Conservation (phyloP, 2,797 vertebrate genomes). For the Poecilia picta region DNA sequence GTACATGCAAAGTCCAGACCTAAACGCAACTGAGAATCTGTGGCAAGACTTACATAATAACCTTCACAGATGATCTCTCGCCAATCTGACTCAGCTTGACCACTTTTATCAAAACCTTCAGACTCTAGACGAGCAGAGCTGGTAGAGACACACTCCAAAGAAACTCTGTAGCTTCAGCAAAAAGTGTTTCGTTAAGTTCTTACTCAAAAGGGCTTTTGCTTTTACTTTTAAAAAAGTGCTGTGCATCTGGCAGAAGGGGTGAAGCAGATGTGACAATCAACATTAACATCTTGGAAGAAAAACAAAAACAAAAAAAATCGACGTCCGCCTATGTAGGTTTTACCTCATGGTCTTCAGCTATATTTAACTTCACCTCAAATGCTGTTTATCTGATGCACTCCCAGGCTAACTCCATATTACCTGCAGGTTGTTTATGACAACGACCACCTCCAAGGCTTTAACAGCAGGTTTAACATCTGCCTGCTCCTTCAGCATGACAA, state of each 20-base stretch:
- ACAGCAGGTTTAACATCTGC: slow-evolving; percentile 17
- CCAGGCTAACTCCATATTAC: slow-evolving; percentile 6
- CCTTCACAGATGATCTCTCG: background rate
- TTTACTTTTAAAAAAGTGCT: background rate
- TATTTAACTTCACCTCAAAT: background rate
- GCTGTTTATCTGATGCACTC: background rate
- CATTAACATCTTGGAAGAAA: slow-evolving; percentile 49
- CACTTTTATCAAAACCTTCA: background rate
- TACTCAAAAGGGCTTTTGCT: background rate
- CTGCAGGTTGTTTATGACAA: slow-evolving; percentile 14
- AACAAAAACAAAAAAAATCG: slow-evolving; percentile 50
- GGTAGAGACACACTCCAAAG: background rate
- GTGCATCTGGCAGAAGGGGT: background rate
- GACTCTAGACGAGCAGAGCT: background rate
- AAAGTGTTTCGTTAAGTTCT: background rate
- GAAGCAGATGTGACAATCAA: slow-evolving; percentile 39
- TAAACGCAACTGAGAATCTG: background rate
- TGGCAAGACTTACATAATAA: background rate
- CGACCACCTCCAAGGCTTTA: background rate
- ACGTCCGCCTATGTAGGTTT: slow-evolving; percentile 25
- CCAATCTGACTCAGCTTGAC: background rate
- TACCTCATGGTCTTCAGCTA: background rate
- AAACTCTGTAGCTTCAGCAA: background rate
- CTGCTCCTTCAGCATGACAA: slow-evolving; percentile 16
- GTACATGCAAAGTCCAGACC: background rate